Evolutionary conservation across 2,888 invertebrate species (phyloP).

Genomic region (Cheilosia urbana): DNA sequence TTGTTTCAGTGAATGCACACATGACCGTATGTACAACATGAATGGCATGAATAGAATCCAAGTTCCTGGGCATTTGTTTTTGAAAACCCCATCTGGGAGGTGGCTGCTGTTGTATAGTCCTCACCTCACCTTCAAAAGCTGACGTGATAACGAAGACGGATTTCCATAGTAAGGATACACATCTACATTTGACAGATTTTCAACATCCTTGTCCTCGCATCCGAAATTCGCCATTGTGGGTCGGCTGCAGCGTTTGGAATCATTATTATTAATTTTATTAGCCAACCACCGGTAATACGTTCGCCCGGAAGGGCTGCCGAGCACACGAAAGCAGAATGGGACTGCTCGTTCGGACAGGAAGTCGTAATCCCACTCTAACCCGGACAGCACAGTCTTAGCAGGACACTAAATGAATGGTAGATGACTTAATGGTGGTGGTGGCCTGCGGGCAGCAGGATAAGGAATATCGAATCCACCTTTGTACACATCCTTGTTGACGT

Average conservation of each 20-base stretch:
- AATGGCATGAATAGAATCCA: conserved; percentile 39
- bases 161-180: conserved; percentile 18
- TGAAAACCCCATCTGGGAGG: neutral
- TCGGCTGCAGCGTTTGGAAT: conserved; percentile 56
- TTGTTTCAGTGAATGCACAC: conserved; percentile 26
- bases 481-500: conserved; percentile 15
- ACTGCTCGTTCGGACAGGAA: conserved; percentile 5
- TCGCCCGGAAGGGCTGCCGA: conserved; percentile 40
- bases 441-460: conserved; percentile 4
- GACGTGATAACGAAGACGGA: conserved; percentile 62
- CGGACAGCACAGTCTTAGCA: neutral
- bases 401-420: conserved; percentile 39
- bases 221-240: conserved; percentile 48
- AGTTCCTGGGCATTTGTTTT: conserved; percentile 16
- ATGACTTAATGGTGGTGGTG: conserved; percentile 14
- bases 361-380: conserved; percentile 29
- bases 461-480: conserved; percentile 25
- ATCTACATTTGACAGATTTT: conserved; percentile 51
- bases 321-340: conserved; percentile 2
- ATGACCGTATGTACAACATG: conserved; percentile 41
- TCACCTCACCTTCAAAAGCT: conserved; percentile 25
- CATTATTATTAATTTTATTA: conserved; percentile 72
- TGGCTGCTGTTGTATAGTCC: neutral
- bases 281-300: conserved; percentile 59
- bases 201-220: conserved; percentile 9